A percentile compares a stretch with the other conserved stretches of the same genome.
Evolutionary conservation across 1,140 invertebrate species (phyloP).

Genomic region (Zaprionus davidi): DNA sequence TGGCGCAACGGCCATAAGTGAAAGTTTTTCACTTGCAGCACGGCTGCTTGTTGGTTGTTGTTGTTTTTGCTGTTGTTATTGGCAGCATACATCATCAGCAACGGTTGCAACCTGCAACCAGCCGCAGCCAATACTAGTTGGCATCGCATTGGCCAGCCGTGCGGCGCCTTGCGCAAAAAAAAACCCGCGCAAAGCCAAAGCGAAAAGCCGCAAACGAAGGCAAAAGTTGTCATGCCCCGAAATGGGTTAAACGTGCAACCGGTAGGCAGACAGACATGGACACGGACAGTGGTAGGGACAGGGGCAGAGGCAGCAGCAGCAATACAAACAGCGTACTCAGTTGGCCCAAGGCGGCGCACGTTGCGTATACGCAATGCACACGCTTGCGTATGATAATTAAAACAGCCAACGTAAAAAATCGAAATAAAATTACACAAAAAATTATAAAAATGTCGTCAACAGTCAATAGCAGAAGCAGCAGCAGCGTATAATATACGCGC

Average conservation of each 20-base stretch:
- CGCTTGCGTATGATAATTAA: conserved; percentile 63
- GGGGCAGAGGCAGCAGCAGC: conserved; percentile 2
- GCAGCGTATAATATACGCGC: conserved; percentile 5
- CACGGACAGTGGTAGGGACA: background rate
- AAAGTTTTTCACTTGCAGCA: conserved; percentile 78
- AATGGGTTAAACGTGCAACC: conserved; percentile 79
- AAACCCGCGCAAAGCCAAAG: conserved; percentile 38
- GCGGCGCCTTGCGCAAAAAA: conserved; percentile 43
- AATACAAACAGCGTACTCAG: conserved; percentile 9
- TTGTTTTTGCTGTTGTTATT: conserved; percentile 33
- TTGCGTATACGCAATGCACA: conserved; percentile 72
- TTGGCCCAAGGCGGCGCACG: conserved; percentile 41
- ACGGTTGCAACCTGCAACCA: conserved; percentile 40
- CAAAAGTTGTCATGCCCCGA: conserved; percentile 78
- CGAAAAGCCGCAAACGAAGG: conserved; percentile 52
- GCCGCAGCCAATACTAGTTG: conserved; percentile 53
- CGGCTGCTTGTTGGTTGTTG: conserved; percentile 5
- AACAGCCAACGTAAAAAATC: conserved; percentile 36
- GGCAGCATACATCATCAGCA: conserved; percentile 64
- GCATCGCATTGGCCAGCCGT: conserved; percentile 33
- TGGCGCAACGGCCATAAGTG: conserved; percentile 69
- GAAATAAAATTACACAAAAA: conserved; percentile 28
- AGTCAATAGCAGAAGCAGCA: background rate
- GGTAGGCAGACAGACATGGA: conserved; percentile 25
- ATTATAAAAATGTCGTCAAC: conserved; percentile 26